phyloP scores from a whole-genome alignment of 2,797 vertebrate species.

The Sylvia borin region DNA sequence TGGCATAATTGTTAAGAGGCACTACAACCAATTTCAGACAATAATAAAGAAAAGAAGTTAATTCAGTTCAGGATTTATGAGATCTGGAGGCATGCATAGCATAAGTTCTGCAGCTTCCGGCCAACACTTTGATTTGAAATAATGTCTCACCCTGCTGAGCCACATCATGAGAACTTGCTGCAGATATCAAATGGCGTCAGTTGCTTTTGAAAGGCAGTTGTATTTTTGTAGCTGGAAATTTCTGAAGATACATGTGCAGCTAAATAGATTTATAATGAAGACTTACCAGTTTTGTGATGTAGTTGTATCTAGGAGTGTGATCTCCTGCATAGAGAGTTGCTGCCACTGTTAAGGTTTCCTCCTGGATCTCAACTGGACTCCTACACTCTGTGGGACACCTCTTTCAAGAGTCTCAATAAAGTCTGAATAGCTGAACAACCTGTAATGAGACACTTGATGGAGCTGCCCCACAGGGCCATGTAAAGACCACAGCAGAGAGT shows the following conservation, averaged over 20 bases:
- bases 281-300: not conserved
- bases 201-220: not conserved
- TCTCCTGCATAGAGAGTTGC: not conserved
- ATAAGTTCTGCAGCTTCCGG: slow-evolving; percentile 17
- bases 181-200: not conserved
- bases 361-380: slow-evolving; percentile 1
- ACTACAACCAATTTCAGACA: not conserved
- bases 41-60: not conserved
- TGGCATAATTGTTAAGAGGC: not conserved
- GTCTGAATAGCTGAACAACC: slow-evolving; percentile 37
- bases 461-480: slow-evolving; percentile 9
- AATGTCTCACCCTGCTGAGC: slow-evolving; percentile 46
- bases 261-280: slow-evolving; percentile 11
- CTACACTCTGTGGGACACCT: not conserved
- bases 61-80: not conserved
- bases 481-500: slow-evolving; percentile 42
- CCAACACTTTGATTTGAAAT: slow-evolving; percentile 52
- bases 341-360: not conserved
- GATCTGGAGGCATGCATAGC: not conserved
- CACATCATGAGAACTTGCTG: slow-evolving; percentile 43
- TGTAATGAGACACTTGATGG: slow-evolving; percentile 53
- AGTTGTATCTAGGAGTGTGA: not conserved
- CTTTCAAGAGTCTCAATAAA: slow-evolving; percentile 37
- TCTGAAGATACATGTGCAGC: not conserved
- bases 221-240: slow-evolving; percentile 15